Percentiles rank a stretch among this genome's conserved stretches.
Conservation (phyloP, 2,113 vertebrate species). For the Sigmodon hispidus region DNA sequence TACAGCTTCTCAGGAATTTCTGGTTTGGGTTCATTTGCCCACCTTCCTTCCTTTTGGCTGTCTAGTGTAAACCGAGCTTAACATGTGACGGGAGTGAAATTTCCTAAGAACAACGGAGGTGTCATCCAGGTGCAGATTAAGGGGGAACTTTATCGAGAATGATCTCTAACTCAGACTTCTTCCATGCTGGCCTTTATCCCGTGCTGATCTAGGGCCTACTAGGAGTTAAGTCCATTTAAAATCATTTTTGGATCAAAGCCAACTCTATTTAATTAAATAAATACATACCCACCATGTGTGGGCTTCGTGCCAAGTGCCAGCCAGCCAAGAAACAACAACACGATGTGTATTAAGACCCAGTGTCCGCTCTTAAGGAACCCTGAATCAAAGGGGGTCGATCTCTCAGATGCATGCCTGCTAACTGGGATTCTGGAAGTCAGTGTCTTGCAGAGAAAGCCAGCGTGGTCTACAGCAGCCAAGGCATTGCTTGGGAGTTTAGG, state of each 20-base stretch:
- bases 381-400: not conserved
- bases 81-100: constrained; percentile 2
- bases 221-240: constrained; percentile 50
- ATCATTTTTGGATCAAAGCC: constrained; percentile 63
- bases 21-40: constrained; percentile 6
- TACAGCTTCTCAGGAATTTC: not conserved
- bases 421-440: not conserved
- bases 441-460: not conserved
- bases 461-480: not conserved
- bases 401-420: not conserved
- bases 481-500: not conserved
- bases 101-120: not conserved
- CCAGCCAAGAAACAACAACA: constrained; percentile 34
- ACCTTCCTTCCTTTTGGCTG: not conserved
- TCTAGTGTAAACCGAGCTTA: not conserved
- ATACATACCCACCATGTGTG: constrained; percentile 55
- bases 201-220: not conserved
- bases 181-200: not conserved
- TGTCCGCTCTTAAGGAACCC: constrained; percentile 73
- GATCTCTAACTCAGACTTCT: not conserved
- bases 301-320: constrained; percentile 48
- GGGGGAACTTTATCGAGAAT: not conserved
- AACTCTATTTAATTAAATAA: constrained; percentile 76
- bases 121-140: not conserved
- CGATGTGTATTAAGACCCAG: not conserved